Evolutionary conservation across 2,888 invertebrate genomes (phyloP), one percentile per base, ranked within the genome.

Genomic region (Allygus modestus): DNA sequence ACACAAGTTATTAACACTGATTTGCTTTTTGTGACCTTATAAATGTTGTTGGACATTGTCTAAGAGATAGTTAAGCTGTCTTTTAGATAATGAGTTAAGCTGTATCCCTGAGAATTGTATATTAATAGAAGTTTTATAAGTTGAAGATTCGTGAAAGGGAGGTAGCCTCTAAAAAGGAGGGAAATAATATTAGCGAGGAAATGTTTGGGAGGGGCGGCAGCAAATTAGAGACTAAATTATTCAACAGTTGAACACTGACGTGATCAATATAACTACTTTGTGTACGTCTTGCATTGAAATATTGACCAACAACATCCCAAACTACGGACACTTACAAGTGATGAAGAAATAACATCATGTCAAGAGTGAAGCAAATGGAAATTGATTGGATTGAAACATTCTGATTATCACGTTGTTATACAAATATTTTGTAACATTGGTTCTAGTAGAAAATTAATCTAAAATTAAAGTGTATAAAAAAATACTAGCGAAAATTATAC

Each of bases 161-260:
- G n/a, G n/a, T n/a, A n/a, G n/a, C n/a, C n/a, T n/a, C n/a, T n/a
- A n/a, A 17, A 17, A 46, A 17, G 46, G 1, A 12, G 46, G 46
- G n/a, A 7, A 17, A 17, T 46, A 46, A 17, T 46, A 46, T 17
- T 46, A 23, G 7, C 58, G 58, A 58, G 20, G 9, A 58, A 58
- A n/a, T 12, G 58, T 20, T 12, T 20, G 58, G 23, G 23, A 58
- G 58, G 58, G 58, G 4, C 12, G 12, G 23, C 58, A n/a, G 58
- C 23, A 12, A 58, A 58, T 58, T 58, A 58, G 58, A 58, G 58
- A 23, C 37, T 58, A 58, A 58, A 58, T 23, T 58, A 58, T 58
- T 58, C 58, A 58, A 58, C 23, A 58, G 20, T 2, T 58, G 23
- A 58, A 23, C 23, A 20, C 23, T 23, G 23, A 23, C 23, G 58